Evolutionary conservation across 2,888 invertebrate genomes (phyloP), one percentile per base, ranked within the genome.

Genomic region (Rhagium mordax): DNA sequence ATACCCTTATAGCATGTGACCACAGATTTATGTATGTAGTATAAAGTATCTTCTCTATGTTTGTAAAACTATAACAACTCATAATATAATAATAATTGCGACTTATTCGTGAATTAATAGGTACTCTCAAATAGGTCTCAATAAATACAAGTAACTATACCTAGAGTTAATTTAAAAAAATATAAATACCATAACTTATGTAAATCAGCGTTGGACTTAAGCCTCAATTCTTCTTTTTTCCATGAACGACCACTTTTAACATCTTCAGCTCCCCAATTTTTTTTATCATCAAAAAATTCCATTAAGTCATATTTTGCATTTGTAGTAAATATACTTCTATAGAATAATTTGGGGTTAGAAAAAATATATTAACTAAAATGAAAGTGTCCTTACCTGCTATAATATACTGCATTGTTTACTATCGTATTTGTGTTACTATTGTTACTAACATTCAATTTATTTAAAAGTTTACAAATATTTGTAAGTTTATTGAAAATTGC

Each of bases 201-300:
- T 71, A 99, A 90, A 88, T 99, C 99, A 62, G 93, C 90, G 86
- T 98, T 99, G 59, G 97, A 97, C 88, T 99, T 99, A 60, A 98
- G 92, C 83, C 99, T 90, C 18, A 99, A 89, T 87, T 99, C 99
- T 77, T 98, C 98, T 70, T 90, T 87, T 74, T 89, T 93, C 98
- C 98, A 99, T 3, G 95, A 91, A 81, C 98, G 91, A 2, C 98
- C 98, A 65, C 92, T 92, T 89, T 92, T 93, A 6, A 98, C 91
- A 84, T 92, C 92, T 29, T 89, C 88, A 86, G 92, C 92, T 33
- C 91, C 92, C 96, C 96, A 98, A 87, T 97, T 95, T 79, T 94
- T 94, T 83, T 94, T 90, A 18, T 90, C 89, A 86, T 98, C 98
- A 84, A 98, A 98, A 87, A 98, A 98, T 87, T 97, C 96, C 94